Percentiles rank a stretch among this genome's conserved stretches.
Evolutionary conservation across 2,113 vertebrate species (phyloP).

Genomic region (Parotia lawesii): DNA sequence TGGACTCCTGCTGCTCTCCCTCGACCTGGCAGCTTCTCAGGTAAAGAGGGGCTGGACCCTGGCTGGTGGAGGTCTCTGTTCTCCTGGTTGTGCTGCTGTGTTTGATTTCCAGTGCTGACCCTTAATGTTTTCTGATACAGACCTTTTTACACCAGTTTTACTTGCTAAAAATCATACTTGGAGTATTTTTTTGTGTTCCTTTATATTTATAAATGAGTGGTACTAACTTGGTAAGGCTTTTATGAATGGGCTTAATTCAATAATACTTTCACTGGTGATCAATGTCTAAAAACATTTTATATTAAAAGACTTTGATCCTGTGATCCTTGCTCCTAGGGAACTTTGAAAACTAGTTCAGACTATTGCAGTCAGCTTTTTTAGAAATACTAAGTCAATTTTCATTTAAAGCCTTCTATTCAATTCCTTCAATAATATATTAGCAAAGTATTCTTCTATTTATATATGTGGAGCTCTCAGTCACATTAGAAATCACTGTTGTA

Average conservation of each 20-base stretch:
- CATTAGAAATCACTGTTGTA: background rate
- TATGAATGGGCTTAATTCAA: background rate
- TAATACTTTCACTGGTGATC: background rate
- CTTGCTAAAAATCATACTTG: background rate
- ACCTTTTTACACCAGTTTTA: background rate
- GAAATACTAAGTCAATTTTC: background rate
- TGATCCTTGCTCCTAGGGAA: background rate
- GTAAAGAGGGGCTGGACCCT: rapidly evolving
- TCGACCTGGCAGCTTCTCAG: background rate
- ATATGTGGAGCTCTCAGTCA: background rate
- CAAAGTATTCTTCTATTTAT: background rate
- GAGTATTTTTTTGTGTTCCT: rapidly evolving
- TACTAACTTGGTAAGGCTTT: background rate
- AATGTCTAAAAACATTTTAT: background rate
- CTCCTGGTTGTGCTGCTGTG: background rate
- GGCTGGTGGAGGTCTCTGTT: background rate
- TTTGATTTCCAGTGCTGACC: background rate
- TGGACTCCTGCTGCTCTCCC: rapidly evolving
- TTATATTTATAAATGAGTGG: rapidly evolving
- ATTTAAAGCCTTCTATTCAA: background rate
- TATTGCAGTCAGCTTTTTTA: background rate
- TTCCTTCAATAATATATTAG: background rate
- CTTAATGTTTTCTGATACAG: background rate
- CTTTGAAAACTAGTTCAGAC: background rate
- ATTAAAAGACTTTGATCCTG: background rate